A percentile compares a stretch with the other conserved stretches of the same genome.
phyloP scores from a whole-genome alignment of 37 sponge, comb jelly and placozoan species.

The Oopsacas minuta region DNA sequence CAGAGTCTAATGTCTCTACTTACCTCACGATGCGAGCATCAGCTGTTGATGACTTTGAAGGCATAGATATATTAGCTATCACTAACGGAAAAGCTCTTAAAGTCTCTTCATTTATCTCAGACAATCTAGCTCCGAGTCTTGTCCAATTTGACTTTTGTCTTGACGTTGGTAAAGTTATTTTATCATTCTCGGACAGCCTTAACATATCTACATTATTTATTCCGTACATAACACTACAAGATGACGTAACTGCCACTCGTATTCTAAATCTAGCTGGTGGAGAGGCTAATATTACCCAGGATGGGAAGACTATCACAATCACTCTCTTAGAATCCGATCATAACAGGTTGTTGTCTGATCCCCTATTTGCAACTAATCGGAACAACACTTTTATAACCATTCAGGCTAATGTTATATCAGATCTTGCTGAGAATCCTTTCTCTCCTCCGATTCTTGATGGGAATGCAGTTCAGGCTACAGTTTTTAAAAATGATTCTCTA shows the following conservation, averaged over 20 bases:
- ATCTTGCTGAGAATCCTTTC: slow-evolving; percentile 45
- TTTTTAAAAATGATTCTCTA: not conserved
- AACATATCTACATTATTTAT: slow-evolving; percentile 35
- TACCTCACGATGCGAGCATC: slow-evolving; percentile 62
- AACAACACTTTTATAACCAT: slow-evolving; percentile 57
- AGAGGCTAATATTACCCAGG: not conserved
- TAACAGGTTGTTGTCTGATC: slow-evolving; percentile 36
- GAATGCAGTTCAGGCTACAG: slow-evolving; percentile 18
- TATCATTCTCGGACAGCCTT: slow-evolving; percentile 66
- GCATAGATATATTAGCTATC: slow-evolving; percentile 65
- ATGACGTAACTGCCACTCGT: not conserved
- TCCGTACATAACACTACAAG: not conserved
- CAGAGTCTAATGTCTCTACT: slow-evolving; percentile 35
- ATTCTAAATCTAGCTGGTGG: not conserved
- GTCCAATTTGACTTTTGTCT: slow-evolving; percentile 36
- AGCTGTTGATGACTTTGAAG: slow-evolving; percentile 61
- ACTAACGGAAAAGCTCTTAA: slow-evolving; percentile 66
- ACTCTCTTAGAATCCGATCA: slow-evolving; percentile 35
- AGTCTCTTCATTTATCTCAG: slow-evolving; percentile 38
- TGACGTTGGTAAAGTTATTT: slow-evolving; percentile 42
- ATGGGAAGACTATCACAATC: slow-evolving; percentile 25
- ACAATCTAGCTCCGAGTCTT: slow-evolving; percentile 39
- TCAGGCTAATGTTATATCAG: slow-evolving; percentile 24
- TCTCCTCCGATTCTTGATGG: slow-evolving; percentile 6
- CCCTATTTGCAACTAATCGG: slow-evolving; percentile 25